These are phyloP conservation scores for Neria commutata DNA, from an alignment of 2,888 invertebrate species.

Conservation along the genomic window DNA sequence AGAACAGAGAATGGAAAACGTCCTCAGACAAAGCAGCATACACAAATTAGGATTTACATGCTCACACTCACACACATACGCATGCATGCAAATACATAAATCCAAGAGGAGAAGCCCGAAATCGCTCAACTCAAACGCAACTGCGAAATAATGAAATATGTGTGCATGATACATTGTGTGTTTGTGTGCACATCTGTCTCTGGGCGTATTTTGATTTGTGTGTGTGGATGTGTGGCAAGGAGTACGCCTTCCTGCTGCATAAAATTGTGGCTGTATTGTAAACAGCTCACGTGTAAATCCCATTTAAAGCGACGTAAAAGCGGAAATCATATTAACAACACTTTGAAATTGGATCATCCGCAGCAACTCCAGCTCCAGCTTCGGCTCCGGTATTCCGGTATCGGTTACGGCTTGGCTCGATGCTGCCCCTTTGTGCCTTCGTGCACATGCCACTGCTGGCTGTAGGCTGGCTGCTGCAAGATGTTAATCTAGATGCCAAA, in stretches of 20 bases:
- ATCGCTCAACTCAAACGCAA: neutral
- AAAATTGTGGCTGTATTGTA: slow-evolving; percentile 9
- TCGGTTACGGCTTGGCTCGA: too few relatives aligned
- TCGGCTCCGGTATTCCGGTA: too few relatives aligned
- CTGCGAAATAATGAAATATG: neutral
- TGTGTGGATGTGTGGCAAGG: neutral
- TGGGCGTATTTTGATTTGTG: neutral
- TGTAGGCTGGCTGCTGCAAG: too few relatives aligned
- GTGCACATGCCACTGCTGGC: too few relatives aligned
- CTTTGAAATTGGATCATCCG: slow-evolving; percentile 32
- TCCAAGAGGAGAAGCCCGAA: neutral
- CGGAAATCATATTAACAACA: slow-evolving; percentile 34
- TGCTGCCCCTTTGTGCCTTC: too few relatives aligned
- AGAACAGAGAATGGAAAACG: too few relatives aligned
- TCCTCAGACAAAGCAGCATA: neutral
- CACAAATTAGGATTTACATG: too few relatives aligned
- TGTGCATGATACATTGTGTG: neutral
- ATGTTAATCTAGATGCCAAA: too few relatives aligned
- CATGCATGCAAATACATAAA: neutral
- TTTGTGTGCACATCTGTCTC: neutral
- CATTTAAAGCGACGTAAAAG: slow-evolving; percentile 20
- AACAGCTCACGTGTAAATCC: slow-evolving; percentile 21
- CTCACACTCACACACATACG: neutral
- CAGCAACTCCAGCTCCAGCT: too few relatives aligned
- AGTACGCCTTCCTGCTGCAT: neutral